Evolutionary conservation across 1,140 invertebrate genomes (phyloP).

Genomic region (Pachyrhynchus sulphureomaculatus): DNA sequence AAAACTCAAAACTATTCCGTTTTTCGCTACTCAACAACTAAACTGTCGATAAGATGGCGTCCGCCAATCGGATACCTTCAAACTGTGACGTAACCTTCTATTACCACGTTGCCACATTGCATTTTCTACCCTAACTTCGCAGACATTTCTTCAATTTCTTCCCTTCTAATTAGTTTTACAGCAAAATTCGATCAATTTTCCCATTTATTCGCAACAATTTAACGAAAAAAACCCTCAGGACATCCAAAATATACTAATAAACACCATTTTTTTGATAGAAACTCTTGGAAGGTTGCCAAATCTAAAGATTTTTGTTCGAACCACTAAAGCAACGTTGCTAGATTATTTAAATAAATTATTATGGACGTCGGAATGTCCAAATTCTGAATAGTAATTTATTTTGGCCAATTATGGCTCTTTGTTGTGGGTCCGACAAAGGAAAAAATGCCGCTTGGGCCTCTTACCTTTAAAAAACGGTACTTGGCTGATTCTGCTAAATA

Average conservation of each 20-base stretch:
- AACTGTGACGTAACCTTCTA: conserved; percentile 31
- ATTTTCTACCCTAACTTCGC: neutral
- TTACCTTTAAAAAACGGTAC: conserved; percentile 15
- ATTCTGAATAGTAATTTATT: conserved; percentile 9
- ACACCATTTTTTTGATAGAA: neutral
- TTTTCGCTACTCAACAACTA: conserved; percentile 42
- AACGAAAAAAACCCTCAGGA: no score
- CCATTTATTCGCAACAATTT: no score
- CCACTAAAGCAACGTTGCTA: conserved; percentile 10
- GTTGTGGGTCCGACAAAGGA: conserved; percentile 1
- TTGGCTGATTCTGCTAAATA: neutral
- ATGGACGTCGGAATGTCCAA: neutral
- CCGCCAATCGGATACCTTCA: conserved; percentile 37
- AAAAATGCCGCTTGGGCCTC: neutral
- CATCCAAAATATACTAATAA: neutral
- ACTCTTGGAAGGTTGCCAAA: neutral
- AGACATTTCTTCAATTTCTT: neutral
- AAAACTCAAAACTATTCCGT: conserved; percentile 42
- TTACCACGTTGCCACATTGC: conserved; percentile 1
- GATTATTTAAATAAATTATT: conserved; percentile 23
- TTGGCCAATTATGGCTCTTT: neutral
- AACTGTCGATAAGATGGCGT: conserved; percentile 46
- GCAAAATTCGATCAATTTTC: neutral
- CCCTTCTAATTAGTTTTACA: neutral
- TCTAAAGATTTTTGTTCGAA: neutral